phyloP scores from a whole-genome alignment of 2,113 vertebrate genomes.

The Nycticorax nycticorax region DNA sequence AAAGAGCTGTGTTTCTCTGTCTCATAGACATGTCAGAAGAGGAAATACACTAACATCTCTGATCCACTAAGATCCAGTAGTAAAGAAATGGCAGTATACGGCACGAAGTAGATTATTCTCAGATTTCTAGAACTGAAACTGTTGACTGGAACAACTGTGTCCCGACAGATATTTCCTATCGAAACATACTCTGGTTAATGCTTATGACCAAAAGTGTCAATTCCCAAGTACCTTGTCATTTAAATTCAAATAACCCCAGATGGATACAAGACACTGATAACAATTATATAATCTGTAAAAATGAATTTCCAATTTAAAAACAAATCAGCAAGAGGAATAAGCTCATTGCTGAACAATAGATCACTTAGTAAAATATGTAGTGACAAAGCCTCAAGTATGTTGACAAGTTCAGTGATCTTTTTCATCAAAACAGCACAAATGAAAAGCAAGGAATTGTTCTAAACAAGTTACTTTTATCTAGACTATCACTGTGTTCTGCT shows the following conservation, averaged over 20 bases:
- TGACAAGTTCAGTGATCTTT: not conserved
- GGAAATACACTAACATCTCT: not conserved
- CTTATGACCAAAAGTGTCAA: not conserved
- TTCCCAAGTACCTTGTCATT: not conserved
- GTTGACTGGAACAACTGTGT: not conserved
- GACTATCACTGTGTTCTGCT: not conserved
- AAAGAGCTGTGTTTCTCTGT: not conserved
- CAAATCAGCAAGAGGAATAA: not conserved
- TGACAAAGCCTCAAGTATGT: not conserved
- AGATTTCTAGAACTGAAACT: not conserved
- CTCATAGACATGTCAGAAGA: not conserved
- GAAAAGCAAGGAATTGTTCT: not conserved
- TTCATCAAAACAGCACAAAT: not conserved
- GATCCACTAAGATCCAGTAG: not conserved
- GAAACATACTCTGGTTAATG: not conserved
- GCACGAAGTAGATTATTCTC: not conserved
- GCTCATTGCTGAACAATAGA: not conserved
- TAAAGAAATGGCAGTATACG: not conserved
- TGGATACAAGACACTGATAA: not conserved
- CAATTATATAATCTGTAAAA: not conserved
- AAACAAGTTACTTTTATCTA: not conserved
- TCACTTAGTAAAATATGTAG: not conserved
- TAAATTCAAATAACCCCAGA: not conserved
- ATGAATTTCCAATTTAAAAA: not conserved
- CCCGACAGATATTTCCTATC: not conserved